phyloP scores from a whole-genome alignment of 2,888 invertebrate species.

The Metellina segmentata region DNA sequence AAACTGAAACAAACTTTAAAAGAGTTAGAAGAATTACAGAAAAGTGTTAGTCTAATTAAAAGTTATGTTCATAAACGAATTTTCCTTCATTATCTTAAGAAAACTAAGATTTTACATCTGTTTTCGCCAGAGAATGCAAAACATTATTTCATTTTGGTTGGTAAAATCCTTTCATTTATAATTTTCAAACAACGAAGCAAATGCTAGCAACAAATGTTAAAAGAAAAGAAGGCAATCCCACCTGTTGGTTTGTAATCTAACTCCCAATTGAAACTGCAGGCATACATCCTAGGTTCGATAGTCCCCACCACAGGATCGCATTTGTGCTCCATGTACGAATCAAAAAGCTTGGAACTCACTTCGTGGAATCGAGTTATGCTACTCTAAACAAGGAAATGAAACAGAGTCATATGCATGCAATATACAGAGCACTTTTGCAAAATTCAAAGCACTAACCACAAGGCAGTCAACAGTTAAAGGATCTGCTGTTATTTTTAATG shows the following conservation, averaged over 20 bases:
- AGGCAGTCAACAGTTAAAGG: too few relatives aligned
- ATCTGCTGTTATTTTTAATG: too few relatives aligned
- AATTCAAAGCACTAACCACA: too few relatives aligned
- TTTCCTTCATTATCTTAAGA: too few relatives aligned
- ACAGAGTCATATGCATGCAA: too few relatives aligned
- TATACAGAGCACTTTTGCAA: too few relatives aligned
- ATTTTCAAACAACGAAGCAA: not conserved
- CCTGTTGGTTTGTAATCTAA: conserved; percentile 85
- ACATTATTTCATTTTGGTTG: not conserved
- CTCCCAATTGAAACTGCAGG: conserved; percentile 93
- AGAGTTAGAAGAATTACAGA: too few relatives aligned
- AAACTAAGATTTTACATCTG: too few relatives aligned
- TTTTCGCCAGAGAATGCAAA: not conserved
- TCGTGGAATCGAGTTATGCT: conserved; percentile 80
- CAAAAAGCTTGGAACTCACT: conserved; percentile 81
- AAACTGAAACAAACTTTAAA: too few relatives aligned
- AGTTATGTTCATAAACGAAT: too few relatives aligned
- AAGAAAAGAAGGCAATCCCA: not conserved
- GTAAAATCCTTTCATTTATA: not conserved
- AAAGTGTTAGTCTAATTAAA: too few relatives aligned
- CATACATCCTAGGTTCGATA: conserved; percentile 97
- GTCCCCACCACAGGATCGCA: conserved; percentile 97
- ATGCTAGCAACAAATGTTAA: not conserved
- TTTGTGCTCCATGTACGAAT: conserved; percentile 87
- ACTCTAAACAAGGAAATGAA: conserved; percentile 78